Base-by-base conservation (phyloP, 2,888 invertebrate genomes). In the Elaeidobius kamerunicus region DNA sequence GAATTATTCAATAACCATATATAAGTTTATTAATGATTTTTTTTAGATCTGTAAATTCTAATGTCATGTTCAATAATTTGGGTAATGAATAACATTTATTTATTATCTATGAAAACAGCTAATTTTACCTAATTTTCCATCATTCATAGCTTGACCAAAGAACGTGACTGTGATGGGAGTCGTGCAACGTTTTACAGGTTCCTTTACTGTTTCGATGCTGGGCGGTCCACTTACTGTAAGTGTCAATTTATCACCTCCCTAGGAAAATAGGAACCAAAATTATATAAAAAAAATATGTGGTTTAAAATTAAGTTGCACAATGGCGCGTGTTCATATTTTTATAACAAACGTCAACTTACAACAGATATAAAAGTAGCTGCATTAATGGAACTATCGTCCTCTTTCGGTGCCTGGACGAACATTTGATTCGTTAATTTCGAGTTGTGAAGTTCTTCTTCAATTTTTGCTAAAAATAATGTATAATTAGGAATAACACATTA, bases 321-420 rank as follows among this genome's bases (percentile, higher is more conserved):
- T n/a, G n/a, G n/a, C n/a, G n/a, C n/a, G n/a, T n/a, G n/a, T n/a
- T n/a, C n/a, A n/a, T n/a, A n/a, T n/a, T n/a, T n/a, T n/a, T n/a
- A n/a, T n/a, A n/a, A n/a, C n/a, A 23, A 23, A 23, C 3, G 12
- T 35, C 9, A 6, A 78, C 84, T 81, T 76, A 87, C 87, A 78
- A 87, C 87, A 59, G 86, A 84, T 58, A 87, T 83, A 66, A 86
- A 86, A 46, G 86, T 86, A 57, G 86, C 83, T 1, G 78, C 81
- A 63, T 81, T 78, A 55, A 79, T 64, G 15, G 78, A 78, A 15
- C 69, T 67, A 52, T 75, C 71, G 42, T 77, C 76, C 45, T 67
- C 67, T 55, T 68, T 69, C 7, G 70, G 64, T 30, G 73, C 64
- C 49, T 75, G 71, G 65, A 79, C 78, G 66, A 78, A 79, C 76